Conservation (phyloP, 2,888 invertebrate genomes). For the Siphonodentalium dalli region DNA sequence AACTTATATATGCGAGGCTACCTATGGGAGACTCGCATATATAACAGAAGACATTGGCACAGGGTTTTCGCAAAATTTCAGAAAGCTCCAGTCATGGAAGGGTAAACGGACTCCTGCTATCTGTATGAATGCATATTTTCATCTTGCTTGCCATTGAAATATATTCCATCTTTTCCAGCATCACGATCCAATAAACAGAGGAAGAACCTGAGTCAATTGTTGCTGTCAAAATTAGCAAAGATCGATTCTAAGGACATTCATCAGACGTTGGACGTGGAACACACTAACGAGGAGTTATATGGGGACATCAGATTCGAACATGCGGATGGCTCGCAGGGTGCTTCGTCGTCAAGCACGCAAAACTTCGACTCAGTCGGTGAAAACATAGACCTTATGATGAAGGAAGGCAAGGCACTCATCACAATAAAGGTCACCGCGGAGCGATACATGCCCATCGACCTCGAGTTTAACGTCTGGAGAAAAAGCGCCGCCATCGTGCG, state of each 20-base stretch:
- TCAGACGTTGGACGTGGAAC: slow-evolving; percentile 52
- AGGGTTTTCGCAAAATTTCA: no score
- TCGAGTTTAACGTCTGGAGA: slow-evolving; percentile 61
- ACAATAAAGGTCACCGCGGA: slow-evolving; percentile 62
- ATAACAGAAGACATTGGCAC: no score
- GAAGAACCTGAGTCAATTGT: slow-evolving; percentile 42
- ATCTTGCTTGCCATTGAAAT: not conserved
- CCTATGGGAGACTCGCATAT: no score
- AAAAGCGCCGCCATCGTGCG: slow-evolving; percentile 63
- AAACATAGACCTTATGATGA: slow-evolving; percentile 49
- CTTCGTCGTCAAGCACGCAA: slow-evolving; percentile 32
- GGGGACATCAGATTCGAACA: slow-evolving; percentile 51
- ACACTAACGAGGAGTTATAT: slow-evolving; percentile 51
- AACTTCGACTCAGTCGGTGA: slow-evolving; percentile 55
- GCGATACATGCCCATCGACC: slow-evolving; percentile 57
- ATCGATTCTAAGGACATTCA: slow-evolving; percentile 51
- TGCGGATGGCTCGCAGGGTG: slow-evolving; percentile 39
- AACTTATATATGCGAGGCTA: no score
- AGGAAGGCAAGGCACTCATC: slow-evolving; percentile 51
- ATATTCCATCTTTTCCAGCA: no score
- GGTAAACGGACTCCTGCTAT: no score
- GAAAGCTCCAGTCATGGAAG: no score
- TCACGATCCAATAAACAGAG: no score
- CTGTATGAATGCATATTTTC: no score
- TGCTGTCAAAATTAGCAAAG: slow-evolving; percentile 42